Evolutionary conservation across 2,888 invertebrate species (phyloP), one percentile per base, ranked within the genome.

Genomic region (Andrena chrysosceles): DNA sequence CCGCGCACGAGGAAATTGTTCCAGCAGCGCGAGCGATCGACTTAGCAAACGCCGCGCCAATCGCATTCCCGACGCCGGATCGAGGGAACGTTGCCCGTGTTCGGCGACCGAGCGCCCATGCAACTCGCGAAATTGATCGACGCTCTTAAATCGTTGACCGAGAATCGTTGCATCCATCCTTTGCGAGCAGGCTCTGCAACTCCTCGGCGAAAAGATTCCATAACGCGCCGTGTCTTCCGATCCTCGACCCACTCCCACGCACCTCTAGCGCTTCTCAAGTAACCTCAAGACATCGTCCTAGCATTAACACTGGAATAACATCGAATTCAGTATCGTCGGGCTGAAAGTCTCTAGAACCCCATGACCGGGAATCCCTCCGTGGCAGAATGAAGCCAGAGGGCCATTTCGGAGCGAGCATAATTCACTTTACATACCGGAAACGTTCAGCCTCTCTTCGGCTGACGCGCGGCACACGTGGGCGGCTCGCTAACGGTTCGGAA

Each of bases 31-130:
- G 78, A 81, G 84, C 78, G 87, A 88, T 85, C 84, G 85, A 87
- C 85, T 87, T 86, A 82, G 85, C 87, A 86, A 85, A 85, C 89
- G 87, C 85, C 89, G 86, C 87, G 87, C 86, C 89, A 84, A 90
- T 90, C 84, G 81, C 89, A 90, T 90, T 91, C 90, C 81, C 79
- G 83, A 80, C 71, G 83, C 73, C 81, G 56, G 13, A 48, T 76
- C 66, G 74, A 59, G 64, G 64, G 82, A 80, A 77, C 81, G 64
- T 59, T 75, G 64, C 60, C 77, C 71, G 59, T 72, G 69, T 78
- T 83, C 75, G 77, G 82, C 35, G 60, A 42, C 42, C 42, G 42
- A 42, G 42, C 42, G 42, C 42, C 42, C 42, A 42, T 42, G 42
- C 26, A 10, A 20, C 33, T 26, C 52, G 52, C 74, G 68, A 83